Base-by-base conservation (phyloP, 2,888 invertebrate genomes). In the Ypsolopha sequella region DNA sequence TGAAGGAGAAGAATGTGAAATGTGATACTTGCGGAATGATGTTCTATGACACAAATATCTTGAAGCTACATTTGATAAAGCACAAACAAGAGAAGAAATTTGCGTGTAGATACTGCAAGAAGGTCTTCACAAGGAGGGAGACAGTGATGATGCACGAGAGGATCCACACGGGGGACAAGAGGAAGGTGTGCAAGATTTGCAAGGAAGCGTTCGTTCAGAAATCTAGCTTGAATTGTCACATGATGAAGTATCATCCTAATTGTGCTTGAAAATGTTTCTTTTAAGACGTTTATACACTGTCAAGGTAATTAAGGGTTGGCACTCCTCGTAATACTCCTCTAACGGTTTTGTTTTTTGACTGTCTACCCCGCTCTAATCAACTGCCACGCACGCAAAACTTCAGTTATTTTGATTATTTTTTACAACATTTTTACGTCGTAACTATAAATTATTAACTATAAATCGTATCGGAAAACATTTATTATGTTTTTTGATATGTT, bases 81-180 rank as follows among this genome's bases (percentile, higher is more conserved):
- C 72, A 72, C 47, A 58, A 56, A 6, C 51, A 59, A 8, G 56
- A 56, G 6, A 66, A 61, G 13, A 57, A 59, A 6, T 64, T 59
- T 48, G 56, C 63, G 10, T 74, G 72, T 52, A 48, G 54, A 6
- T 63, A 55, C 39, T 74, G 74, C 54, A 60, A 61, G n/a, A 72
- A 74, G 53, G 57, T 58, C 10, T 72, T 68, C 53, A 53, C 54
- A 6, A 55, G 64, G 14, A 33, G 14, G 8, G 48, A 14, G 4
- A 54, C 60, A 7, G 34, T 60, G 50, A 46, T n/a, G 6, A 6
- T 41, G 10, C 66, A 65, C 36, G 58, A 57, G 47, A 59, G 49
- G 45, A 63, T 64, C 11, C 63, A 64, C 14, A 61, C 59, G 6
- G 58, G 60, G 0, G 58, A 57, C 0, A 60, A 53, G 53, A 54